A percentile compares a stretch with the other conserved stretches of the same genome.
Evolutionary conservation across 1,140 invertebrate species (phyloP).

Genomic region (Pentalonia nigronervosa): DNA sequence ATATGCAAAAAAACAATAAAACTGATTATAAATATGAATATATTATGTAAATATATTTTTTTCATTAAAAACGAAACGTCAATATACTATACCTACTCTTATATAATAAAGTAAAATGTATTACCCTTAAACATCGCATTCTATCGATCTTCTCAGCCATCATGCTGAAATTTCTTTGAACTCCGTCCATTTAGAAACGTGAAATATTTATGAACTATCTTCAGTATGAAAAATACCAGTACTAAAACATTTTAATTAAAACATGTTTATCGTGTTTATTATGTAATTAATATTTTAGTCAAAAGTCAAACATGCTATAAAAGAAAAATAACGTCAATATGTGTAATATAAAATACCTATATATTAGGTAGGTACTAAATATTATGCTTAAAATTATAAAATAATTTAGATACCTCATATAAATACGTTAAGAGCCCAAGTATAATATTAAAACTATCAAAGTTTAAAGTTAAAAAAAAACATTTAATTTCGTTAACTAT

Average conservation of each 20-base stretch:
- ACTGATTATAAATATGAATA: background rate
- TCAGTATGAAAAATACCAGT: background rate
- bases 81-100: background rate
- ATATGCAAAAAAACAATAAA: background rate
- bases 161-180: conserved; percentile 44
- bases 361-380: background rate
- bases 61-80: background rate
- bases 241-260: conserved; percentile 17
- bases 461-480: background rate
- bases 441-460: background rate
- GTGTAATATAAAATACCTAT: background rate
- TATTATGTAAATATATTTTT: background rate
- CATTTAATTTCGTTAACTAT: background rate
- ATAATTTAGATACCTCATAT: background rate
- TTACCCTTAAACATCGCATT: conserved; percentile 53
- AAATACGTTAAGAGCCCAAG: no score
- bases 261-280: background rate
- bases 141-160: conserved; percentile 54
- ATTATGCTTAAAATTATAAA: background rate
- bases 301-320: background rate
- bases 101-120: background rate
- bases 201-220: background rate
- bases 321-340: background rate
- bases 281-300: background rate
- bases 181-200: conserved; percentile 33